Conservation (phyloP, 2,888 invertebrate species). For the Bhutanitis thaidina region DNA sequence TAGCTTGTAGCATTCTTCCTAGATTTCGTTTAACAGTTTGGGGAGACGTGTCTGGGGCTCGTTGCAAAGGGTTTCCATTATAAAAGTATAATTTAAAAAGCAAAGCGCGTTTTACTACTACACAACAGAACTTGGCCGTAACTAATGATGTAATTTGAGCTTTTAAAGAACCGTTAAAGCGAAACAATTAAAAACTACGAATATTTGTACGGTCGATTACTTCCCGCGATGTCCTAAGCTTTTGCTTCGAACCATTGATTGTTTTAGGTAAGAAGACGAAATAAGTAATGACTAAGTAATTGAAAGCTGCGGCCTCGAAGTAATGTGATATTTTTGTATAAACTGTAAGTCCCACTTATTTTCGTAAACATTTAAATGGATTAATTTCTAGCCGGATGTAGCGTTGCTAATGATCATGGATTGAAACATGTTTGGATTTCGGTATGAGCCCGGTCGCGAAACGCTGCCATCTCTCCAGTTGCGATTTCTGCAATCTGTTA, state of each 20-base stretch:
- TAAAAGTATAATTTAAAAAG: conserved; percentile 23
- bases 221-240: conserved; percentile 56
- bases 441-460: conserved; percentile 33
- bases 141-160: conserved; percentile 40
- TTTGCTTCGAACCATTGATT: conserved; percentile 65
- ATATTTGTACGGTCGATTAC: conserved; percentile 35
- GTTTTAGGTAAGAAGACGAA: conserved; percentile 71
- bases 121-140: conserved; percentile 3
- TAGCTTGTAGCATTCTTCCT: conserved; percentile 45
- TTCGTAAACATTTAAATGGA: conserved; percentile 79
- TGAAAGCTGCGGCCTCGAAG: conserved; percentile 80
- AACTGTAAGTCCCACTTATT: conserved; percentile 79
- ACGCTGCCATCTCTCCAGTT: conserved; percentile 13
- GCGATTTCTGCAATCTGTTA: conserved; percentile 1
- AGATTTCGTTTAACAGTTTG: conserved; percentile 42
- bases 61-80: conserved; percentile 36
- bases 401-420: conserved; percentile 58
- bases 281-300: conserved; percentile 71
- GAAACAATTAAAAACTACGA: background rate
- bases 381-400: conserved; percentile 70
- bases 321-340: conserved; percentile 81
- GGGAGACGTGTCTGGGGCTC: conserved; percentile 22
- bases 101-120: conserved; percentile 1
- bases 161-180: conserved; percentile 26
- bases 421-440: conserved; percentile 38